These are phyloP conservation scores for Catocala nupta DNA, from an alignment of 2,888 invertebrate genomes.

Conservation along the genomic window DNA sequence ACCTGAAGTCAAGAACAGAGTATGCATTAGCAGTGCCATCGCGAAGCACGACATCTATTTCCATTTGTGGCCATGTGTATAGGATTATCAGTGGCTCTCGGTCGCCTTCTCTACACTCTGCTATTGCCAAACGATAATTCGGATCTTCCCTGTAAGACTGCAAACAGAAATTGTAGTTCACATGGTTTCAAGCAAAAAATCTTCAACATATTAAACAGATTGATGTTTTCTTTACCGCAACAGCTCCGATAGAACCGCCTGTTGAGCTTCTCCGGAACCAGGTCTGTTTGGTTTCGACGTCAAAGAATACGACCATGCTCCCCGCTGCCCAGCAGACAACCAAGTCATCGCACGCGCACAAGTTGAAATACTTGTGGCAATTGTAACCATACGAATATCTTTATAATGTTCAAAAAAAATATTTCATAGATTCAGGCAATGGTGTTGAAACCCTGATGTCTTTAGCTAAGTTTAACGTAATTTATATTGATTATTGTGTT, in stretches of 20 bases:
- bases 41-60: constrained; percentile 90
- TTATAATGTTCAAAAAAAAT: constrained; percentile 47
- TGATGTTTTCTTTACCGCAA: constrained; percentile 84
- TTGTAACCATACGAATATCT: constrained; percentile 96
- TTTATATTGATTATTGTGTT: too few species aligned
- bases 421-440: neutral
- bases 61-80: constrained; percentile 94
- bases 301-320: constrained; percentile 92
- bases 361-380: constrained; percentile 92
- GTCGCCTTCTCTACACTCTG: constrained; percentile 88
- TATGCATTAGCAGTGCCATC: constrained; percentile 92
- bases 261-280: constrained; percentile 91
- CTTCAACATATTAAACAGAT: too few species aligned
- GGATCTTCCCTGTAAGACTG: constrained; percentile 78
- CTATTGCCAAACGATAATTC: constrained; percentile 92
- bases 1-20: constrained; percentile 92
- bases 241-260: constrained; percentile 93
- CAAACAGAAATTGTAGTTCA: constrained; percentile 7
- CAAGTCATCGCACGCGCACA: constrained; percentile 91
- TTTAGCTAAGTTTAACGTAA: too few species aligned
- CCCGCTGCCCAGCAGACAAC: constrained; percentile 94
- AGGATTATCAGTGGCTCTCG: constrained; percentile 91
- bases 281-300: constrained; percentile 89
- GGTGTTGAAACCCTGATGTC: too few species aligned
- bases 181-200: too few species aligned